Base-by-base conservation (phyloP, 2,113 vertebrate genomes). In the Clarias magur region DNA sequence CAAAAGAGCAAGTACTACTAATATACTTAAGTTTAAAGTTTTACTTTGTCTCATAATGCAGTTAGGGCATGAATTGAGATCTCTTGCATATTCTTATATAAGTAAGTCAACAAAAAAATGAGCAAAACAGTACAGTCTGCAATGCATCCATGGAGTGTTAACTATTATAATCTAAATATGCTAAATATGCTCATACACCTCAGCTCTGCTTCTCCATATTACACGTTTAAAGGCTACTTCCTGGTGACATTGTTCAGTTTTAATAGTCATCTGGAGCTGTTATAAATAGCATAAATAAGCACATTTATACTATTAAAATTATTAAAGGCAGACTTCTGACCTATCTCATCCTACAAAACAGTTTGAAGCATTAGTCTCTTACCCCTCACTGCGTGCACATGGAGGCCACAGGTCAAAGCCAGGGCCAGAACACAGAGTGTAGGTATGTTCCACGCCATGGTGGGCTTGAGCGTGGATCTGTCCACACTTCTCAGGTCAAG, bases 341-440 rank as follows among this genome's bases (percentile, higher is more conserved):
- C 4, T 60, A n/a, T 63, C 21, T 65, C n/a, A 27, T 30, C 4
- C 5, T 57, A 59, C 30, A 42, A n/a, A 3, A 11, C 10, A 48
- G 21, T 17, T 82, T 10, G 30, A 54, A 83, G n/a, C 19, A 80
- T 48, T 48, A 23, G 16, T 76, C 25, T 76, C 93, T 94, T 93
- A 96, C 95, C 93, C 78, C 72, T 86, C 80, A 85, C 89, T 86
- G 91, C 87, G 67, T 94, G 87, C 54, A 91, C 90, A 56, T 91
- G 84, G 4, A 7, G 63, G 73, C 88, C 70, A 73, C 75, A 89
- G 57, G 42, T 59, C 48, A 94, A 54, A 56, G 59, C 83, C 80
- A 94, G 85, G 42, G 88, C 87, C 30, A 94, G 82, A n/a, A 90
- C 82, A 88, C 91, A 93, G 86, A 92, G 83, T 90, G 88, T 86